Evolutionary conservation across 2,113 vertebrate species (phyloP).

Genomic region (Scytalopus superciliaris): DNA sequence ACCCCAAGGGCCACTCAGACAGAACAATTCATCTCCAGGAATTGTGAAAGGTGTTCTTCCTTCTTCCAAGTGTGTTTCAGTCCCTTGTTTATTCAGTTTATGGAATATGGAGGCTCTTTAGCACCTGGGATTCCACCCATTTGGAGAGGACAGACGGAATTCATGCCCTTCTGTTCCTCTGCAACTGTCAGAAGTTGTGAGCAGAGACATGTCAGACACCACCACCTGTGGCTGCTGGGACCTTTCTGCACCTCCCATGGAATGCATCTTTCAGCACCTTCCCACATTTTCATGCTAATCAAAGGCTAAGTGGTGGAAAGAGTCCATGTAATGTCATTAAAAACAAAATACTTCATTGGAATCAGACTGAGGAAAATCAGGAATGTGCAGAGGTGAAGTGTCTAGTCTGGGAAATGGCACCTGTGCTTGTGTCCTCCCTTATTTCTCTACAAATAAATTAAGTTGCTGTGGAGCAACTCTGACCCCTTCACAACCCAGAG

Average conservation of each 20-base stretch:
- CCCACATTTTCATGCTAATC: background rate
- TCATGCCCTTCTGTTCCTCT: background rate
- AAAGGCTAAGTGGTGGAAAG: background rate
- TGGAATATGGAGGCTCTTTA: background rate
- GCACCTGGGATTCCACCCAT: background rate
- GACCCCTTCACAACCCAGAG: background rate
- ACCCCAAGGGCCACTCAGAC: background rate
- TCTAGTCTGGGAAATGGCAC: background rate
- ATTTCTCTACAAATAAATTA: background rate
- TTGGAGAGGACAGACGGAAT: background rate
- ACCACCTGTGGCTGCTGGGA: accelerated
- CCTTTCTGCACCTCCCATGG: background rate
- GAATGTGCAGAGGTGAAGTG: background rate
- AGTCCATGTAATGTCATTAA: background rate
- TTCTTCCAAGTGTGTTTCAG: background rate
- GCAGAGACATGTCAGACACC: background rate
- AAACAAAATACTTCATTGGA: background rate
- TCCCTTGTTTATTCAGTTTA: background rate
- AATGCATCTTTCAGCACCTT: background rate
- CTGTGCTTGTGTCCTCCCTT: background rate
- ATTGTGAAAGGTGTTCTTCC: background rate
- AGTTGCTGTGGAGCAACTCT: background rate
- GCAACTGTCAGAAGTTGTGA: background rate
- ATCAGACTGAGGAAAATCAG: background rate
- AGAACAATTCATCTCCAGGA: background rate